Evolutionary conservation across 2,113 vertebrate species (phyloP).

Genomic region (Gallinago undulata): DNA sequence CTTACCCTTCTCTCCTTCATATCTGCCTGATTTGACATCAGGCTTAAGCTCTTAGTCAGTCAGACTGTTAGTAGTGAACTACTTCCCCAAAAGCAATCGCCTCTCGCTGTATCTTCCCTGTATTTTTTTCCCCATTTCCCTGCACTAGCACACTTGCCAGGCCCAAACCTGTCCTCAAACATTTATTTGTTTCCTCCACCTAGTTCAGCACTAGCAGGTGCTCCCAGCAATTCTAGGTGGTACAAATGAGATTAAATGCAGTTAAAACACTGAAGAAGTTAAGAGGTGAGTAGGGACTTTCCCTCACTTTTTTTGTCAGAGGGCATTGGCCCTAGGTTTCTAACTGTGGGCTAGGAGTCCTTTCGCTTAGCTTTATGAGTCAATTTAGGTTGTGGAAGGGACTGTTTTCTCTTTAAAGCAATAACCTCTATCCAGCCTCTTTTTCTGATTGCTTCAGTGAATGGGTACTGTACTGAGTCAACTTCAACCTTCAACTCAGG

Average conservation of each 20-base stretch:
- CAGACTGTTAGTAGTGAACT: neutral
- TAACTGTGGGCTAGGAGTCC: rapidly evolving
- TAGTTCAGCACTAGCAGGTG: neutral
- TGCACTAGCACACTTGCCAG: neutral
- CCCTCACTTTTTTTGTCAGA: neutral
- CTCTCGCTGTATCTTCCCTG: rapidly evolving
- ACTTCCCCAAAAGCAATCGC: rapidly evolving
- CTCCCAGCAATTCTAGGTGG: neutral
- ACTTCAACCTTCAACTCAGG: neutral
- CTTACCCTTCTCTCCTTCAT: neutral
- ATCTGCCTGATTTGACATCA: too few relatives aligned
- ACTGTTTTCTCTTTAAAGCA: neutral
- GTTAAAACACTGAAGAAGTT: neutral
- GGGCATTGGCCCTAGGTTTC: neutral
- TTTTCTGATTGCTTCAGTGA: neutral
- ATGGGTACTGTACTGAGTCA: too few relatives aligned
- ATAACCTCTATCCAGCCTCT: neutral
- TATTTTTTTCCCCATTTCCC: neutral
- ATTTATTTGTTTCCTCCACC: neutral
- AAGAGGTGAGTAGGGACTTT: neutral
- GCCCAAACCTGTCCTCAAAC: neutral
- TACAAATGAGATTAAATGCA: neutral
- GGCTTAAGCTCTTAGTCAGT: neutral
- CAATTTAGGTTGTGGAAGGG: neutral
- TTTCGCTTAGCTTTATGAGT: neutral